Conservation (phyloP, 92 coral and sea anemone species). For the Paragorgia papillata region DNA sequence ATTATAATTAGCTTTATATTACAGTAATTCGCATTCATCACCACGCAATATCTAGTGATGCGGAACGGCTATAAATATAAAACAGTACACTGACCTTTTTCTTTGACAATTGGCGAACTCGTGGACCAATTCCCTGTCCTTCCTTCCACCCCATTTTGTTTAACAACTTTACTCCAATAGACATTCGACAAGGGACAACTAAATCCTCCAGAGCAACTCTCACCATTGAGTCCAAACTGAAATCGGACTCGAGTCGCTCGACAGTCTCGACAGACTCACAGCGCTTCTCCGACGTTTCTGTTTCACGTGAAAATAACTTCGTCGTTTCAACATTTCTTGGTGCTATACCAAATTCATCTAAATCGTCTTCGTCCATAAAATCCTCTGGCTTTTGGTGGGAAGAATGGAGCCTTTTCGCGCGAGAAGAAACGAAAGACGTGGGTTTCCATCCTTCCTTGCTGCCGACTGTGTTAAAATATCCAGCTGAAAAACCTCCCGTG, state of each 20-base stretch:
- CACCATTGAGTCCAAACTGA: conserved; percentile 35
- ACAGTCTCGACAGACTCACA: conserved; percentile 46
- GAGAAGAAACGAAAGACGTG: conserved; percentile 84
- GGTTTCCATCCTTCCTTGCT: conserved; percentile 99
- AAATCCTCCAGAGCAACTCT: conserved; percentile 67
- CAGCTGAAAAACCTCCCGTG: conserved; percentile 99
- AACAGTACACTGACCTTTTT: conserved; percentile 78
- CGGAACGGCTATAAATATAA: too few relatives aligned
- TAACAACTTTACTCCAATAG: conserved; percentile 81
- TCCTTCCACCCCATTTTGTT: conserved; percentile 99
- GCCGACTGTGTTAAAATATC: conserved; percentile 96
- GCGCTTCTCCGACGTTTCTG: conserved; percentile 36
- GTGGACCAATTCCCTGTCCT: conserved; percentile 97
- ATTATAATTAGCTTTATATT: too few relatives aligned
- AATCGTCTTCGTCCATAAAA: conserved; percentile 97
- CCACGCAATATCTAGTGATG: too few relatives aligned
- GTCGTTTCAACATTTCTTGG: conserved; percentile 83
- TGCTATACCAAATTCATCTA: conserved; percentile 94
- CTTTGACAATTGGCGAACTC: conserved; percentile 73
- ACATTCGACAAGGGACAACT: conserved; percentile 81
- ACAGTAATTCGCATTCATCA: too few relatives aligned
- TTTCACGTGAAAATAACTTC: conserved; percentile 66
- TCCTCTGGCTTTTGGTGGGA: conserved; percentile 89
- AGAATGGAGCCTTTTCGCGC: conserved; percentile 65
- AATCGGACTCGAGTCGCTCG: too few relatives aligned